Evolutionary conservation across 1,140 invertebrate species (phyloP).

Genomic region (Maniola jurtina): DNA sequence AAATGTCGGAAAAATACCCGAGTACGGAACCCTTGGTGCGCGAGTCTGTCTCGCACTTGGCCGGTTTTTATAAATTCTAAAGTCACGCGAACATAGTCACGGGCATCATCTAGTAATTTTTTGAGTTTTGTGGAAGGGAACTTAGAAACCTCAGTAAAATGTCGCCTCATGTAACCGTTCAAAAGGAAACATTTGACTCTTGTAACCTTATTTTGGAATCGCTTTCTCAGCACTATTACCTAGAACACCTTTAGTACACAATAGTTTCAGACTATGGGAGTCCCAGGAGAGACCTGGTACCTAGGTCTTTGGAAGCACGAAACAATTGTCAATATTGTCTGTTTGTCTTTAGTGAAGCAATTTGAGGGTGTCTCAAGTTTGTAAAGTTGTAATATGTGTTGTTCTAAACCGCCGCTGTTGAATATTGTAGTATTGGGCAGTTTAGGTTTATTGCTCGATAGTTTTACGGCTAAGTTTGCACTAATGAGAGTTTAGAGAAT

Average conservation of each 20-base stretch:
- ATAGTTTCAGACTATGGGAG: not conserved
- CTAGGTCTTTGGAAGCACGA: not conserved
- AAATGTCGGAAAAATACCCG: no score
- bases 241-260: not conserved
- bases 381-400: not conserved
- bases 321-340: not conserved
- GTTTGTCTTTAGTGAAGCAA: constrained; percentile 3
- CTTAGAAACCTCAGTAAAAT: no score
- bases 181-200: no score
- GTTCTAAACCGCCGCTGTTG: not conserved
- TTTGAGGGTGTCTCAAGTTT: not conserved
- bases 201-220: no score
- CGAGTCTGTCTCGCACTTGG: no score
- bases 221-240: not conserved
- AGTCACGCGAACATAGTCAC: no score
- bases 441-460: not conserved
- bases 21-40: no score
- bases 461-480: not conserved
- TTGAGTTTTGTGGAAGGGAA: no score
- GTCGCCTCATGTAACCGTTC: no score
- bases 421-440: not conserved
- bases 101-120: no score
- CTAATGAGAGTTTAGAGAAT: not conserved
- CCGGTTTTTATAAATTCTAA: no score
- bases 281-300: not conserved